Evolutionary conservation across 1,140 invertebrate genomes (phyloP), one percentile per base, ranked within the genome.

Genomic region (Piezodorus guildinii): DNA sequence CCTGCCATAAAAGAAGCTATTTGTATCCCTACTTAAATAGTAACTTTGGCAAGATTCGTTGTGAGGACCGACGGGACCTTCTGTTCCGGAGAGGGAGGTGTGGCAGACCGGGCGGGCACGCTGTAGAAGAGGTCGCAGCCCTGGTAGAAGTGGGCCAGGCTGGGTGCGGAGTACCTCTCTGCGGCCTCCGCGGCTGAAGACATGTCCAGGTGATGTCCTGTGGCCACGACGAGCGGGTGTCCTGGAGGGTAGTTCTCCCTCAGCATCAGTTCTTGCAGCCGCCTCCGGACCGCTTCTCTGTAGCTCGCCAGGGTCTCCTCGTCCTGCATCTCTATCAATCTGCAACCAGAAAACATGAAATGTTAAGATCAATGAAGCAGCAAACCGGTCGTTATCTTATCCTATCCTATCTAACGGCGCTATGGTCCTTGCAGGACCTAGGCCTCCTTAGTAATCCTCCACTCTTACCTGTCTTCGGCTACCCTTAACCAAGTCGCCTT

Each of bases 261-360:
- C 30, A 64, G 16, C 63, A 64, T 60, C 54, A 64, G 44, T 39
- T 64, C 63, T 27, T 59, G 63, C 1, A 64, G 63, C 1, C 54
- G 34, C 8, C 34, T 39, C 16, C 54, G 34, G 6, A 30, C 63
- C 17, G 51, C 34, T 25, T 58, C 52, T 19, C 44, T 39, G 63
- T 64, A 59, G 14, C 45, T 25, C 2, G 16, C 1, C 17, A 52
- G 17, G 5, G 16, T 49, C 62, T 63, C 62, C 62, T 63, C 62
- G 49, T 63, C 62, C 23, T 43, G 15, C 25, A 51, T 51, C 25
- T 39, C 34, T 10, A 10, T 10, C 9, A 39, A 39, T 39, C 34
- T 39, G 34, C 1, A 39, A 39, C 34, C 6, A 39, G 34, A 39
- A 39, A 12, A 39, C 2, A 39, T 5, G 12, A 39, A 10, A 39